phyloP scores from a whole-genome alignment of 2,888 invertebrate genomes.

The Pollenia labialis region DNA sequence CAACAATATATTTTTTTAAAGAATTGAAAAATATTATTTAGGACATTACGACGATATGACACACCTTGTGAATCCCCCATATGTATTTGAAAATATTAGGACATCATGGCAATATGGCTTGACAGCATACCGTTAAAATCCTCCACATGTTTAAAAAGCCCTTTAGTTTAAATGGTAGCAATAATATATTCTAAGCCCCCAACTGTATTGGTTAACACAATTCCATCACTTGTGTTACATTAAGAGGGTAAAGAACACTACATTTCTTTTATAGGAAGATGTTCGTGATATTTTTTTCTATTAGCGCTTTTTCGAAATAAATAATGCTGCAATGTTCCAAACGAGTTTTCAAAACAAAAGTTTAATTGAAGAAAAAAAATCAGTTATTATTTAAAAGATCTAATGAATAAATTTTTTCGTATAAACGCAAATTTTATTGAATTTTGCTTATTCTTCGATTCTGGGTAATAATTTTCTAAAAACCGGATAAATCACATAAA shows the following conservation, averaged over 20 bases:
- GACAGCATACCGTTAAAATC: too few species aligned
- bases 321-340: slow-evolving; percentile 1
- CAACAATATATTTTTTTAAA: too few species aligned
- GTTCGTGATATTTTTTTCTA: neutral
- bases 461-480: neutral
- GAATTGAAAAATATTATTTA: too few species aligned
- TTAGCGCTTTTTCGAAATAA: neutral
- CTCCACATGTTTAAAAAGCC: too few species aligned
- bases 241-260: neutral
- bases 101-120: too few species aligned
- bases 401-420: neutral
- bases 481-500: neutral
- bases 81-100: too few species aligned
- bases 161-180: too few species aligned
- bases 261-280: neutral
- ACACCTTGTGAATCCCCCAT: too few species aligned
- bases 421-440: neutral
- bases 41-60: too few species aligned
- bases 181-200: too few species aligned
- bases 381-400: neutral
- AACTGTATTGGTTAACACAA: neutral
- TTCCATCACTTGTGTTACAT: neutral
- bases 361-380: too few species aligned
- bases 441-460: neutral
- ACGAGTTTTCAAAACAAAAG: slow-evolving; percentile 3